Percentiles rank a stretch among this genome's conserved stretches.
Evolutionary conservation across 2,888 invertebrate genomes (phyloP).

Genomic region (Hedya salicella): DNA sequence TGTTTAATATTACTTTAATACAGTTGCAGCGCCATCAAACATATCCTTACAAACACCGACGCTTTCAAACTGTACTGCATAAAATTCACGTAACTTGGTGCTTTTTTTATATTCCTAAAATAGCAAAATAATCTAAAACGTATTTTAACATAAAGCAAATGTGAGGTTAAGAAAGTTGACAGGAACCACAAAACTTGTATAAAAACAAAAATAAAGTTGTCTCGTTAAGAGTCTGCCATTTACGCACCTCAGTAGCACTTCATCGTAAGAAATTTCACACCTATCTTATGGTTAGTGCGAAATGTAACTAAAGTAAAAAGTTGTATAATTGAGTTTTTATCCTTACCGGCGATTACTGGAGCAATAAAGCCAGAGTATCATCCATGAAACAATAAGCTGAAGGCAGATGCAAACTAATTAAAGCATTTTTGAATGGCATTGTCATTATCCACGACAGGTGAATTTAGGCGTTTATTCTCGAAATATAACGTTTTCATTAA

Average conservation of each 20-base stretch:
- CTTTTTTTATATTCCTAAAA: too few species aligned
- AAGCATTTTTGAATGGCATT: slow-evolving; percentile 16
- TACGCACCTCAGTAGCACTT: neutral
- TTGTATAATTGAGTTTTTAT: slow-evolving; percentile 11
- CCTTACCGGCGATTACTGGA: neutral
- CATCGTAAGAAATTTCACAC: neutral
- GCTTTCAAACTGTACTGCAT: too few species aligned
- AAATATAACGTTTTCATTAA: too few species aligned
- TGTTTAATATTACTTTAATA: slow-evolving; percentile 50
- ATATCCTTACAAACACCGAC: too few species aligned
- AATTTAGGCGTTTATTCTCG: too few species aligned
- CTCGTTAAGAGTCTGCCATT: neutral
- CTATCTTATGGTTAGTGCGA: slow-evolving; percentile 11
- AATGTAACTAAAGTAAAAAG: slow-evolving; percentile 1
- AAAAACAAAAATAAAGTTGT: neutral
- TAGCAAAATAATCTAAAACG: too few species aligned
- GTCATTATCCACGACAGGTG: slow-evolving; percentile 17
- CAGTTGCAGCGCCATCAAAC: neutral
- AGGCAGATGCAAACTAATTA: slow-evolving; percentile 32
- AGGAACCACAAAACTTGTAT: neutral
- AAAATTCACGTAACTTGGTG: too few species aligned
- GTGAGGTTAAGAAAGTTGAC: too few species aligned
- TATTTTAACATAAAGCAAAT: too few species aligned
- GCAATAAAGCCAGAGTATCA: slow-evolving; percentile 13
- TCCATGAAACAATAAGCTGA: slow-evolving; percentile 31